Evolutionary conservation across 2,888 invertebrate species (phyloP).

Genomic region (Drosophila meridionalis): DNA sequence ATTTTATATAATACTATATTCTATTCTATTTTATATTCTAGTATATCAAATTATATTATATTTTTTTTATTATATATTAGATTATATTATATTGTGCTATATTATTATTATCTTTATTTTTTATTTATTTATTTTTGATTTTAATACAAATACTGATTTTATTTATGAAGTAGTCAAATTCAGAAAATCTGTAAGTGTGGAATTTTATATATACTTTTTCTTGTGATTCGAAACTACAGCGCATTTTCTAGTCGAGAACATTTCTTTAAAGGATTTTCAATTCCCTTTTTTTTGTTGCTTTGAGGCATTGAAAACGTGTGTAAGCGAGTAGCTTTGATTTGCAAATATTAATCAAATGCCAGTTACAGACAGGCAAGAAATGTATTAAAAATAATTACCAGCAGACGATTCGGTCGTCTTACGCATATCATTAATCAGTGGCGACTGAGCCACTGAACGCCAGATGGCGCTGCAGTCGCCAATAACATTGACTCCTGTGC

Average conservation of each 20-base stretch:
- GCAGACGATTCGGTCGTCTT: conserved; percentile 31
- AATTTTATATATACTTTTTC: too few relatives aligned
- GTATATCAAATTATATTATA: too few relatives aligned
- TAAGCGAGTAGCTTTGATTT: conserved; percentile 33
- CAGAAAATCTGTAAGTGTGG: too few relatives aligned
- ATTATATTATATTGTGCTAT: too few relatives aligned
- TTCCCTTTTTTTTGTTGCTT: conserved; percentile 6
- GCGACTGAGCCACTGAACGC: conserved; percentile 34
- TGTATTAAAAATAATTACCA: conserved; percentile 75
- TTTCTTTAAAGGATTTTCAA: not conserved
- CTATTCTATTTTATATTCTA: too few relatives aligned
- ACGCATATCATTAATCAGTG: conserved; percentile 68
- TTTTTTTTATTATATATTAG: too few relatives aligned
- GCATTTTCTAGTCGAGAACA: not conserved
- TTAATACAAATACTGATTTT: too few relatives aligned
- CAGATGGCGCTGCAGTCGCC: conserved; percentile 33
- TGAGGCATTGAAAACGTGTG: conserved; percentile 20
- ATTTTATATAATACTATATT: too few relatives aligned
- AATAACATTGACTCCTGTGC: conserved; percentile 54
- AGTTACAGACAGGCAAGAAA: conserved; percentile 59
- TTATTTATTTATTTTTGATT: too few relatives aligned
- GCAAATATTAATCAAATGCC: conserved; percentile 70
- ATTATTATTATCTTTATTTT: too few relatives aligned
- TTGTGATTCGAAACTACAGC: not conserved
- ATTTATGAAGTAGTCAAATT: too few relatives aligned